These are phyloP conservation scores for Micromussa lordhowensis DNA, from an alignment of 92 coral and sea anemone species.

Conservation along the genomic window DNA sequence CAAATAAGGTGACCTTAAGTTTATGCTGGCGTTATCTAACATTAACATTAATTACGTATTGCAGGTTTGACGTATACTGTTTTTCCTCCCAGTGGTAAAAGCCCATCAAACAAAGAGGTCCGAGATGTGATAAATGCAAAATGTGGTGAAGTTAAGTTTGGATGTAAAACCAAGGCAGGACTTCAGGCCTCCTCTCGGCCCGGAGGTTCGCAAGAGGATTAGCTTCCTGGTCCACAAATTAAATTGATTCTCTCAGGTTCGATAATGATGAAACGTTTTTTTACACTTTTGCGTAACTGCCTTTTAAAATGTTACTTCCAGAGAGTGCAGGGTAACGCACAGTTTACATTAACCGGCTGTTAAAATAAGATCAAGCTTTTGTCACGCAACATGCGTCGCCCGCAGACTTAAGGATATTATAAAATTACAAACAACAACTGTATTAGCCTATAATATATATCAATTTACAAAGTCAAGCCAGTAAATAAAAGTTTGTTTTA, in stretches of 20 bases:
- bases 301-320: no score
- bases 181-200: constrained; percentile 22
- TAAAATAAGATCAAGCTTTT: background rate
- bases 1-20: constrained; percentile 9
- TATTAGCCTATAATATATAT: background rate
- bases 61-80: constrained; percentile 35
- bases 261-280: constrained; percentile 8
- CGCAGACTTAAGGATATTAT: constrained; percentile 2
- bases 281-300: no score
- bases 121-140: no score
- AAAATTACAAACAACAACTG: constrained; percentile 13
- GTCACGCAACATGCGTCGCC: constrained; percentile 21
- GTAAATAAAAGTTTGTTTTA: constrained; percentile 9
- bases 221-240: constrained; percentile 10
- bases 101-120: constrained; percentile 21
- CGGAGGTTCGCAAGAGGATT: constrained; percentile 18
- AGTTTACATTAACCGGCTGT: no score
- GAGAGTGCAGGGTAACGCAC: no score
- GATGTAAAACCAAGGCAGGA: constrained; percentile 17
- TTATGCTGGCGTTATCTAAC: constrained; percentile 3
- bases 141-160: constrained; percentile 17
- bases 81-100: constrained; percentile 27
- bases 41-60: constrained; percentile 4
- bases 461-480: constrained; percentile 6
- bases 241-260: constrained; percentile 10